Evolutionary conservation across 2,113 vertebrate genomes (phyloP).

Genomic region (Nothobranchius kuhntae): DNA sequence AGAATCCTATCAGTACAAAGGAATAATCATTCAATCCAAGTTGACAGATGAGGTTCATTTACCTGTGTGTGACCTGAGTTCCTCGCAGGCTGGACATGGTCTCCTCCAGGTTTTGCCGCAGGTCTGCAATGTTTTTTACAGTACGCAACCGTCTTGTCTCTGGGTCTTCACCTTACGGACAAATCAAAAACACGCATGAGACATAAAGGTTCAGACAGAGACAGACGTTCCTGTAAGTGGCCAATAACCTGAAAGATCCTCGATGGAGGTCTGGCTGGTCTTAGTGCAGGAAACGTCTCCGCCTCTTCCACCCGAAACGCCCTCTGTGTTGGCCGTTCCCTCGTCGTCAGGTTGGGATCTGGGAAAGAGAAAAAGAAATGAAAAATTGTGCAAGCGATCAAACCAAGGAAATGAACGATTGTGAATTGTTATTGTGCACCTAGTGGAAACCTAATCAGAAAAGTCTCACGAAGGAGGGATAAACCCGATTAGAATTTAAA

Average conservation of each 20-base stretch:
- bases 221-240: not conserved
- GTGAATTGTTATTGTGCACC: slow-evolving; percentile 44
- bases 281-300: slow-evolving; percentile 87
- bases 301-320: slow-evolving; percentile 76
- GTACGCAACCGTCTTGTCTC: slow-evolving; percentile 90
- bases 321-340: slow-evolving; percentile 81
- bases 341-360: slow-evolving; percentile 94
- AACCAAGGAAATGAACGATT: slow-evolving; percentile 30
- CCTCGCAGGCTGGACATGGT: slow-evolving; percentile 96
- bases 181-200: not conserved
- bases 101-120: slow-evolving; percentile 94
- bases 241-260: slow-evolving; percentile 88
- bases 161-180: slow-evolving; percentile 85
- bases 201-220: not conserved
- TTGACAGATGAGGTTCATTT: not conserved
- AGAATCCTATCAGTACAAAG: too few relatives aligned
- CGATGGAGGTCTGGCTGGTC: slow-evolving; percentile 84
- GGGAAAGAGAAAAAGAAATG: slow-evolving; percentile 41
- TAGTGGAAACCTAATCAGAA: slow-evolving; percentile 42
- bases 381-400: slow-evolving; percentile 23
- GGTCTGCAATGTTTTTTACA: slow-evolving; percentile 94
- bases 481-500: slow-evolving; percentile 63
- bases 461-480: slow-evolving; percentile 57
- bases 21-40: too few relatives aligned
- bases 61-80: slow-evolving; percentile 92